Evolutionary conservation across 2,113 vertebrate genomes (phyloP).

Genomic region (Microtus pennsylvanicus): DNA sequence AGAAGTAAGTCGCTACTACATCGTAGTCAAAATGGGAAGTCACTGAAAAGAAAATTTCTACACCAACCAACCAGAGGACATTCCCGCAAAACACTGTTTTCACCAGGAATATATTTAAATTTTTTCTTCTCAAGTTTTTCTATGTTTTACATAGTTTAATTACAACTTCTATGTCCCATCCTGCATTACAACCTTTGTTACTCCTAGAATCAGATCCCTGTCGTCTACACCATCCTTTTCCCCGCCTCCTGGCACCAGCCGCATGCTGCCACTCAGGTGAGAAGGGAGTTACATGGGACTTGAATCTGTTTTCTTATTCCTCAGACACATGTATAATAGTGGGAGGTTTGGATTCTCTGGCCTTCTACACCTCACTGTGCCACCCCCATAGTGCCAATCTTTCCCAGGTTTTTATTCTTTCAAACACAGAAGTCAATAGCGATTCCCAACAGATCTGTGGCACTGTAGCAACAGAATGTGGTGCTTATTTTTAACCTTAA

Average conservation of each 20-base stretch:
- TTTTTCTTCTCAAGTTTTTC: slow-evolving; percentile 4
- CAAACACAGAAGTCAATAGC: slow-evolving; percentile 33
- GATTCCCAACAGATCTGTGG: slow-evolving; percentile 43
- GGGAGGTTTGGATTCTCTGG: neutral
- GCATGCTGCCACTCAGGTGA: neutral
- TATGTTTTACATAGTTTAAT: neutral
- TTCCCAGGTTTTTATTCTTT: neutral
- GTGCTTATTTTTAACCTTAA: slow-evolving; percentile 49
- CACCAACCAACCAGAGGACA: neutral
- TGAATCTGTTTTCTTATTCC: neutral
- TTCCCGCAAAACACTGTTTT: neutral
- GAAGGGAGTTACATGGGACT: neutral
- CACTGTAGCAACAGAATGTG: neutral
- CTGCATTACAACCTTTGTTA: neutral
- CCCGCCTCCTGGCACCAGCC: neutral
- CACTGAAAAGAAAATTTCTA: neutral
- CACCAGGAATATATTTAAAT: neutral
- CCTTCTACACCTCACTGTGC: neutral
- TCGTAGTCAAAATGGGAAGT: neutral
- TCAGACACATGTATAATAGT: neutral
- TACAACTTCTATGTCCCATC: neutral
- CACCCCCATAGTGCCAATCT: neutral
- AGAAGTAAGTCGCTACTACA: neutral
- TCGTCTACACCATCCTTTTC: neutral
- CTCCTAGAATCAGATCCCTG: neutral